Percentiles rank a stretch among this genome's conserved stretches.
These are phyloP conservation scores for Lindbergichthys nudifrons DNA, from an alignment of 2,797 vertebrate species.

Conservation along the genomic window DNA sequence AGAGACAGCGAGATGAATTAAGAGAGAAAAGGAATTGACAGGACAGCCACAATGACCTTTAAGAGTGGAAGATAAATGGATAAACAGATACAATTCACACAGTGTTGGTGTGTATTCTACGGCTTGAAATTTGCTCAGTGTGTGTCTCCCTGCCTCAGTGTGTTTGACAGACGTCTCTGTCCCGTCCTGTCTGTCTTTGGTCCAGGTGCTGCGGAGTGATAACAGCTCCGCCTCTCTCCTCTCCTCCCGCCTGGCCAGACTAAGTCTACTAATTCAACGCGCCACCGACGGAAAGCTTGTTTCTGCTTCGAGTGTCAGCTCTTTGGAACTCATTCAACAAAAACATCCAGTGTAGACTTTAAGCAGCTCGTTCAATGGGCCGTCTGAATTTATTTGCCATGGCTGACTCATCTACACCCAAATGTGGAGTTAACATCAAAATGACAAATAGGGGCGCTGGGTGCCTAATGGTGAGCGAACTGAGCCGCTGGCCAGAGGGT, in stretches of 20 bases:
- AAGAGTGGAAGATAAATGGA: conserved; percentile 56
- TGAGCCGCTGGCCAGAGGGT: conserved; percentile 33
- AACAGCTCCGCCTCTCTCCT: conserved; percentile 64
- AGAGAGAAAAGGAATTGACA: conserved; percentile 63
- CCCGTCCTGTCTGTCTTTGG: conserved; percentile 59
- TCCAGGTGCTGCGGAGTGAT: conserved; percentile 78
- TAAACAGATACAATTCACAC: conserved; percentile 65
- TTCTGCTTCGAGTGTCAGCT: conserved; percentile 67
- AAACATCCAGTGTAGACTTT: conserved; percentile 65
- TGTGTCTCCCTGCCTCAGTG: conserved; percentile 28
- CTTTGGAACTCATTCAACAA: conserved; percentile 74
- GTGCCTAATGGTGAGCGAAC: conserved; percentile 57
- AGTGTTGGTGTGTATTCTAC: conserved; percentile 22
- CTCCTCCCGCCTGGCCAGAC: conserved; percentile 47
- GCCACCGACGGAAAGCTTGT: conserved; percentile 51
- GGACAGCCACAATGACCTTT: conserved; percentile 71
- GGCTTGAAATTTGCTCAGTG: conserved; percentile 9
- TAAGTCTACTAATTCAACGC: conserved; percentile 68
- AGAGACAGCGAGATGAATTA: conserved; percentile 64
- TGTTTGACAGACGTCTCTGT: conserved; percentile 73
- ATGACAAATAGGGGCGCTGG: conserved; percentile 58
- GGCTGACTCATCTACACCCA: conserved; percentile 68
- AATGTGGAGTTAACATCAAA: conserved; percentile 67
- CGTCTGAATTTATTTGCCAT: conserved; percentile 62
- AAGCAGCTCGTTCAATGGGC: conserved; percentile 55